Evolutionary conservation across 2,113 vertebrate genomes (phyloP).

Genomic region (Collichthys lucidus): DNA sequence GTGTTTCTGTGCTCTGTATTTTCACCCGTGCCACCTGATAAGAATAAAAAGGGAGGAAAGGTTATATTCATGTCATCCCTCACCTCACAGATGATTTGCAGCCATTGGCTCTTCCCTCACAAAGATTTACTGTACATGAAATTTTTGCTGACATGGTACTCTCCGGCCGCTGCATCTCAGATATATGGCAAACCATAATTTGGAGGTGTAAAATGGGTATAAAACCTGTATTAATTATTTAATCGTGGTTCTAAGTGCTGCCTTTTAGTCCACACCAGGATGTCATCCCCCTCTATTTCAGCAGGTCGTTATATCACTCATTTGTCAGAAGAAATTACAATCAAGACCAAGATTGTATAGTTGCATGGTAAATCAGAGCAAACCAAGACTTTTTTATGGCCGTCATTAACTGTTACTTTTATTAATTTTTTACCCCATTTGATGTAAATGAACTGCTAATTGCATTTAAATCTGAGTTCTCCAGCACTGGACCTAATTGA

Average conservation of each 20-base stretch:
- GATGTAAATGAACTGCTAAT: constrained; percentile 64
- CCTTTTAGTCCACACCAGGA: constrained; percentile 79
- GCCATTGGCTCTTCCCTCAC: constrained; percentile 54
- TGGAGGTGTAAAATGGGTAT: constrained; percentile 82
- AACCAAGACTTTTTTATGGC: constrained; percentile 62
- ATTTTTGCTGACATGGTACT: constrained; percentile 78
- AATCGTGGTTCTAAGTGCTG: constrained; percentile 84
- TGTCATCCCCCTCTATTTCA: constrained; percentile 81
- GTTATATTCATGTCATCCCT: constrained; percentile 59
- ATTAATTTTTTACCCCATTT: constrained; percentile 60
- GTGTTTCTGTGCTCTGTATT: constrained; percentile 1
- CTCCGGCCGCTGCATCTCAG: constrained; percentile 57
- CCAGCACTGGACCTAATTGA: constrained; percentile 5
- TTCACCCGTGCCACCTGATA: constrained; percentile 21
- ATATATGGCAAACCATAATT: constrained; percentile 85
- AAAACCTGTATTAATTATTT: constrained; percentile 87
- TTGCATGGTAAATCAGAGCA: constrained; percentile 67
- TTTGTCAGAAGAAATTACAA: constrained; percentile 74
- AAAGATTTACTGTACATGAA: constrained; percentile 78
- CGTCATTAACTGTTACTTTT: constrained; percentile 67
- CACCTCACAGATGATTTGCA: constrained; percentile 63
- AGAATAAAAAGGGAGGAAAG: constrained; percentile 53
- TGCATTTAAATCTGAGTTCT: constrained; percentile 59
- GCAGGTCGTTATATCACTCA: constrained; percentile 79
- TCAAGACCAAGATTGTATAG: constrained; percentile 59